Conservation (phyloP, 2,113 vertebrate species). For the Galemys pyrenaicus region DNA sequence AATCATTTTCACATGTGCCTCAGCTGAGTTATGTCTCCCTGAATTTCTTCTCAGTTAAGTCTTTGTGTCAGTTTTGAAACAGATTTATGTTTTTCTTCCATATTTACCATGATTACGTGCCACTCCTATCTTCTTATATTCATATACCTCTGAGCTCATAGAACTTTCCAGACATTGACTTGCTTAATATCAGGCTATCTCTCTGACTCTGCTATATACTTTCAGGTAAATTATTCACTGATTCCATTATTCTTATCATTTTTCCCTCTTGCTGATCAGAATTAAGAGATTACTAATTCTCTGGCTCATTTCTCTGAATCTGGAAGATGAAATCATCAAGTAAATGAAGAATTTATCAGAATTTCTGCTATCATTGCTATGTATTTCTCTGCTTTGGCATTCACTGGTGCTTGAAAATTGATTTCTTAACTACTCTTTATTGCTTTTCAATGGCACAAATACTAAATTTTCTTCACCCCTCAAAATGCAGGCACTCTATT, state of each 20-base stretch:
- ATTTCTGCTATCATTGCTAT: neutral
- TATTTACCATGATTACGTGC: neutral
- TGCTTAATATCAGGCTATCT: neutral
- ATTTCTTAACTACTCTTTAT: neutral
- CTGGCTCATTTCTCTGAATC: neutral
- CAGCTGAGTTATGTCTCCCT: neutral
- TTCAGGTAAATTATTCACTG: neutral
- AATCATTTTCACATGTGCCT: neutral
- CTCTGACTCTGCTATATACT: neutral
- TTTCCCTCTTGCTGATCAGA: constrained; percentile 11
- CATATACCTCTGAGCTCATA: neutral
- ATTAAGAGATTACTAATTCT: neutral
- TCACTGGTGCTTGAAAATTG: neutral
- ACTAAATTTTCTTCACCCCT: neutral
- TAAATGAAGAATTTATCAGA: constrained; percentile 14
- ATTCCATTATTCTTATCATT: neutral
- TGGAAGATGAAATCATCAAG: constrained; percentile 23
- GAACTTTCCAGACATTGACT: neutral
- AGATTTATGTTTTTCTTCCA: neutral
- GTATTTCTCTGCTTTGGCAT: neutral
- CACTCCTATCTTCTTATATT: neutral
- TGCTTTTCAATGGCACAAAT: neutral
- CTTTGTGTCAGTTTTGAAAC: neutral
- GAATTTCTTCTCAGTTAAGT: constrained; percentile 29
- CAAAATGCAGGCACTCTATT: neutral